Evolutionary conservation across 2,797 vertebrate species (phyloP).

Genomic region (Octomys mimax): DNA sequence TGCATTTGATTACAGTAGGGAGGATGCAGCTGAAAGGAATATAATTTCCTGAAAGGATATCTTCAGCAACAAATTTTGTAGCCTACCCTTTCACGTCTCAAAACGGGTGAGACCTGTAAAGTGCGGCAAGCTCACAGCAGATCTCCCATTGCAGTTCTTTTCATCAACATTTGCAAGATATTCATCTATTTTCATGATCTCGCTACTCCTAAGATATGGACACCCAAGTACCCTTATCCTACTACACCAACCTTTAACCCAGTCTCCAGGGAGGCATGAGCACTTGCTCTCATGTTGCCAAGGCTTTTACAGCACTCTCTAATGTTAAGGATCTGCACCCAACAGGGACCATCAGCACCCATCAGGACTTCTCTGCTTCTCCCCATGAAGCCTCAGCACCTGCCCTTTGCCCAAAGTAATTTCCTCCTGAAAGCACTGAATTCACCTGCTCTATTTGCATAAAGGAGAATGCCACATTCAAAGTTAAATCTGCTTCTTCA

Average conservation of each 20-base stretch:
- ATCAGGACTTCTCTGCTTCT: no score
- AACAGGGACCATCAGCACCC: no score
- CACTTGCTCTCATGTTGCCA: neutral
- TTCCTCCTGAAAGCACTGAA: conserved; percentile 85
- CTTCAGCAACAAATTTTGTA: conserved; percentile 20
- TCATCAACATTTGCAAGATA: conserved; percentile 55
- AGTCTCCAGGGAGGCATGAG: neutral
- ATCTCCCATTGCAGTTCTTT: conserved; percentile 41
- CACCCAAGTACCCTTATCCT: neutral
- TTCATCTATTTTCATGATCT: conserved; percentile 53
- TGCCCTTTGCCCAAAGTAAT: conserved; percentile 76
- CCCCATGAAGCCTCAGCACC: conserved; percentile 74
- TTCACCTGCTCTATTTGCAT: conserved; percentile 82
- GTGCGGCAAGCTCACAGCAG: neutral
- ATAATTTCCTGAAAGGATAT: conserved; percentile 21
- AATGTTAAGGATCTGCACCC: no score
- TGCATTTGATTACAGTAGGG: neutral
- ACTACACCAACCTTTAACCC: neutral
- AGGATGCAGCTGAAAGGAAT: conserved; percentile 23
- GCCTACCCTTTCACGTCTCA: conserved; percentile 49
- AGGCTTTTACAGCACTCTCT: neutral
- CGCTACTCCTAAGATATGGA: conserved; percentile 51
- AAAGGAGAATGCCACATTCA: conserved; percentile 73
- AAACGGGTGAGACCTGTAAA: conserved; percentile 21
- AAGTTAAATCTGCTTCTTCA: conserved; percentile 67